Conservation (phyloP, 2,888 invertebrate species). For the Celastrina argiolus region DNA sequence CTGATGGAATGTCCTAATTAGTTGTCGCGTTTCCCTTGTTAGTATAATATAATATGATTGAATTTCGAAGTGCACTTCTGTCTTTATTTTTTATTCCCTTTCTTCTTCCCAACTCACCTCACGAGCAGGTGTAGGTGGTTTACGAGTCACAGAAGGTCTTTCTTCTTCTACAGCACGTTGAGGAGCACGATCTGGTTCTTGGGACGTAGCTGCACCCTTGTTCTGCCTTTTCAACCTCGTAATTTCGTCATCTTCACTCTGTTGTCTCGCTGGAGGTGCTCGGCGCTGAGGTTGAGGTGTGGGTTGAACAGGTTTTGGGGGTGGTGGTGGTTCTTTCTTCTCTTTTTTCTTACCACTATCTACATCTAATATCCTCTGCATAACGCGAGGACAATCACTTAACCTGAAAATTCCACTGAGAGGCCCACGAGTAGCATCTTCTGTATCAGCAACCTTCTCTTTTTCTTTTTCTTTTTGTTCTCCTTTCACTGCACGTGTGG, state of each 20-base stretch:
- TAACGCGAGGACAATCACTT: conserved; percentile 91
- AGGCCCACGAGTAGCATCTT: conserved; percentile 91
- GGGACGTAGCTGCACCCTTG: conserved; percentile 82
- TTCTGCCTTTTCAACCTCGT: conserved; percentile 91
- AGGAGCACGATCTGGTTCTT: conserved; percentile 78
- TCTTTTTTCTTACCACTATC: conserved; percentile 86
- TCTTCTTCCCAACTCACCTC: conserved; percentile 86
- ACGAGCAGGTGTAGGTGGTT: conserved; percentile 83
- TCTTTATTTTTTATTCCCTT: conserved; percentile 47
- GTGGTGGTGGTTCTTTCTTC: conserved; percentile 81
- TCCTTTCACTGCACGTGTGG: conserved; percentile 81
- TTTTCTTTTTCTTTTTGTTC: conserved; percentile 80
- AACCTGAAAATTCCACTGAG: conserved; percentile 93
- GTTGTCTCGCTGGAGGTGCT: conserved; percentile 84
- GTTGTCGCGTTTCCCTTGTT: conserved; percentile 66
- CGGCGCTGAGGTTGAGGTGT: conserved; percentile 69
- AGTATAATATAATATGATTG: conserved; percentile 72
- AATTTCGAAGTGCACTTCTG: conserved; percentile 60
- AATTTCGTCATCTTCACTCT: conserved; percentile 94
- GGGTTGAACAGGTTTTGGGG: conserved; percentile 76
- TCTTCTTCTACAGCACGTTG: conserved; percentile 77
- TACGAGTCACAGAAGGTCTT: conserved; percentile 77
- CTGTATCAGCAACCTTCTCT: conserved; percentile 89
- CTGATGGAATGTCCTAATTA: conserved; percentile 69
- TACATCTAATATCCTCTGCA: conserved; percentile 91